Evolutionary conservation across 2,113 vertebrate species (phyloP).

Genomic region (Ivindomyrus marchei): DNA sequence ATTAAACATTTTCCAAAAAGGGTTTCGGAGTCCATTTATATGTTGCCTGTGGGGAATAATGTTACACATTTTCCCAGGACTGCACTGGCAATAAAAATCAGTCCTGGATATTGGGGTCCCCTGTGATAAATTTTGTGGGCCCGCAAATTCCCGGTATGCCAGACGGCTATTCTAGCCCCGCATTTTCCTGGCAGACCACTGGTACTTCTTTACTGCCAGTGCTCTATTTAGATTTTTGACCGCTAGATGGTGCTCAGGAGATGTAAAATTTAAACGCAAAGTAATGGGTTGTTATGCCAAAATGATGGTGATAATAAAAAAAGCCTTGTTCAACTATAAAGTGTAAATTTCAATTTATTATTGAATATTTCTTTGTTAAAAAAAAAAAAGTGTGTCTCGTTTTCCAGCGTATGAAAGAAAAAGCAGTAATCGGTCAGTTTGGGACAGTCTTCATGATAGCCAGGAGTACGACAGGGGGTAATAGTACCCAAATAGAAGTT

Average conservation of each 20-base stretch:
- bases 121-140: background rate
- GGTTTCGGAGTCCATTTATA: background rate
- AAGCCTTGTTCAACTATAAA: background rate
- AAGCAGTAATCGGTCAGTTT: background rate
- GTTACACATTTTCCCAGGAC: background rate
- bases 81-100: background rate
- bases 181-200: background rate
- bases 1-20: background rate
- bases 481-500: background rate
- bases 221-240: background rate
- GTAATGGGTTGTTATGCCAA: background rate
- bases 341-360: background rate
- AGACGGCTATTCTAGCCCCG: background rate
- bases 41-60: background rate
- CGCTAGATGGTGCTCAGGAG: background rate
- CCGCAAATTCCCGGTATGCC: background rate
- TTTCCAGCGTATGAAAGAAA: background rate
- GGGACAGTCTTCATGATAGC: background rate
- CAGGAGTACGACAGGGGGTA: background rate
- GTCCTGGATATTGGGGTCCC: background rate
- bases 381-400: background rate
- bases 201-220: background rate
- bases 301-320: background rate
- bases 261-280: background rate
- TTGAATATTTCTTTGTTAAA: background rate